A percentile compares a stretch with the other conserved stretches of the same genome.
These are phyloP conservation scores for Sciurus vulgaris DNA, from an alignment of 2,797 vertebrate genomes.

Conservation along the genomic window DNA sequence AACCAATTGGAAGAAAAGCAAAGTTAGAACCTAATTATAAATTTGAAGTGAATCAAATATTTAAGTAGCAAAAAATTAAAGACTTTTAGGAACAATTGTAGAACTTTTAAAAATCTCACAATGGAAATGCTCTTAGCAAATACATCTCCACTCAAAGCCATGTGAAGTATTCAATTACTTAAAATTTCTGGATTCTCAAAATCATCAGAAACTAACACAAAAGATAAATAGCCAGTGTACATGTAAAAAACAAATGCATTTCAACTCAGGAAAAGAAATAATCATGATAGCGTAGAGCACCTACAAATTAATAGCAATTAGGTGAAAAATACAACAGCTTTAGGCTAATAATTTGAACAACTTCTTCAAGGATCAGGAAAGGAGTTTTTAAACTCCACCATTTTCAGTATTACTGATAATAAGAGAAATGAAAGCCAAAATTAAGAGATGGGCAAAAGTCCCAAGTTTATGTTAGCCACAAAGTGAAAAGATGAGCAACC, in stretches of 20 bases:
- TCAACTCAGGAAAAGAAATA: neutral
- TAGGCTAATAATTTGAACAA: neutral
- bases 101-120: neutral
- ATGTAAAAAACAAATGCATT: neutral
- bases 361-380: neutral
- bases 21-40: neutral
- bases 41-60: neutral
- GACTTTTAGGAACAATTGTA: neutral
- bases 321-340: neutral
- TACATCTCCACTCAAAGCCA: neutral
- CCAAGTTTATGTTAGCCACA: slow-evolving; percentile 44
- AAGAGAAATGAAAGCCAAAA: slow-evolving; percentile 3
- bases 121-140: neutral
- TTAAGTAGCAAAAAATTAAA: neutral
- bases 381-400: neutral
- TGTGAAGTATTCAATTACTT: neutral
- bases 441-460: slow-evolving; percentile 6
- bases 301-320: neutral
- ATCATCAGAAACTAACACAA: neutral
- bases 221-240: neutral
- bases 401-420: neutral
- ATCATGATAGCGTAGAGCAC: neutral
- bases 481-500: slow-evolving; percentile 7
- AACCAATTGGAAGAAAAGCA: neutral
- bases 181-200: neutral